A percentile compares a stretch with the other conserved stretches of the same genome.
These are phyloP conservation scores for Oreochromis grahami DNA, from an alignment of 2,797 vertebrate genomes.

Conservation along the genomic window DNA sequence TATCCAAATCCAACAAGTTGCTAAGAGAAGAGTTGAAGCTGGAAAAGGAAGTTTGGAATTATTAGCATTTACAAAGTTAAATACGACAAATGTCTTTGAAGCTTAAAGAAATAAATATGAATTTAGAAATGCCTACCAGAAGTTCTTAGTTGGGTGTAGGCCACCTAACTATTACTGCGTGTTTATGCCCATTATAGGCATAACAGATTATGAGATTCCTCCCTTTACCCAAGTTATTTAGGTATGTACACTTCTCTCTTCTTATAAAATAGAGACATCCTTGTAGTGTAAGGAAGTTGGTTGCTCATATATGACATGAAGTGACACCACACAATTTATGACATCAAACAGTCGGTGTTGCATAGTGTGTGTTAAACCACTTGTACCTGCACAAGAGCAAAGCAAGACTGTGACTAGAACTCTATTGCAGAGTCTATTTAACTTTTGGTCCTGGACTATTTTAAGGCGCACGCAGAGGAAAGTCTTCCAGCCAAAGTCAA, in stretches of 20 bases:
- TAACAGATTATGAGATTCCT: neutral
- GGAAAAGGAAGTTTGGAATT: neutral
- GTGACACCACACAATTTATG: neutral
- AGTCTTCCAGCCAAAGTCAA: conserved; percentile 10
- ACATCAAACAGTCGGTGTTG: neutral
- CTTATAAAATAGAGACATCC: neutral
- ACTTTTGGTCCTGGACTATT: conserved; percentile 50
- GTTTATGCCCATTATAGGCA: neutral
- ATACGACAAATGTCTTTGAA: conserved; percentile 23
- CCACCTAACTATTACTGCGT: neutral
- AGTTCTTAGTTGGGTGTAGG: neutral
- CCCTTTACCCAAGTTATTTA: neutral
- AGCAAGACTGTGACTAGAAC: neutral
- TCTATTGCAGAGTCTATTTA: neutral
- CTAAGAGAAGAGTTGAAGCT: neutral
- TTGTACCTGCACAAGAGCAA: neutral
- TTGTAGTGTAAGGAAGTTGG: neutral
- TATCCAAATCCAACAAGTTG: neutral
- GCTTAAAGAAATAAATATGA: conserved; percentile 46
- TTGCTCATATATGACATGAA: neutral
- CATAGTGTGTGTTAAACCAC: neutral
- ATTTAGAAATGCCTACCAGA: neutral
- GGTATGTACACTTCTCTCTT: neutral
- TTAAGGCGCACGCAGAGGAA: neutral
- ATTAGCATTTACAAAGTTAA: neutral